Base-by-base conservation (phyloP, 2,888 invertebrate species). In the Pocota personata region DNA sequence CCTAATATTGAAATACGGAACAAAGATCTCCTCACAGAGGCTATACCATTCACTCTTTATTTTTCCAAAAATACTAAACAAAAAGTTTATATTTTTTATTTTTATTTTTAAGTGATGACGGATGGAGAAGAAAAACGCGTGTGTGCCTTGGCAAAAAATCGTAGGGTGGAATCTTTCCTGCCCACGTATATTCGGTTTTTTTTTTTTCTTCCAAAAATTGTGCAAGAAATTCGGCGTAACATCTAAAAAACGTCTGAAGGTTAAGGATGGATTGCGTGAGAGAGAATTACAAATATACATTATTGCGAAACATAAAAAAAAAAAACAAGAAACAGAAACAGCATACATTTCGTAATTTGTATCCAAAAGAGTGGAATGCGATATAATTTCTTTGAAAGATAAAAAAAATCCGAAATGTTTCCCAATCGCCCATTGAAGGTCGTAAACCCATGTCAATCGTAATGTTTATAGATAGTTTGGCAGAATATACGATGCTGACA, bases 81-180 rank as follows among this genome's bases (percentile, higher is more conserved):
- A 32, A 71, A 57, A 14, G 1, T 55, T 69, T 55, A 27, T 32
- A 0, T 37, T 57, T 57, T 57, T 67, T 32, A 0, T 37, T 57
- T 57, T 57, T 67, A 67, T 76, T 76, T 76, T 69, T 50, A 67
- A 58, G 57, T 76, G 66, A 66, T 76, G 76, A 76, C 57, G 43
- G 37, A 14, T 52, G 32, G 40, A 21, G 24, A 19, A 35, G 35
- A 48, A 19, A 27, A 52, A 55, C 67, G 40, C 5, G 14, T 2
- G n/a, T 14, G 66, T 35, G 48, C 48, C 32, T 10, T 67, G 52
- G 67, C 37, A 12, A 32, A 57, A 57, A 58, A 2, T 46, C 6
- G 2, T 58, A 60, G 58, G 52, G 58, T 16, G 58, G 19, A 32
- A 14, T 12, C 37, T 10, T 24, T 35, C 46, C 58, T 14, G 37